Base-by-base conservation (phyloP, 2,113 vertebrate species). In the Ameiurus melas region DNA sequence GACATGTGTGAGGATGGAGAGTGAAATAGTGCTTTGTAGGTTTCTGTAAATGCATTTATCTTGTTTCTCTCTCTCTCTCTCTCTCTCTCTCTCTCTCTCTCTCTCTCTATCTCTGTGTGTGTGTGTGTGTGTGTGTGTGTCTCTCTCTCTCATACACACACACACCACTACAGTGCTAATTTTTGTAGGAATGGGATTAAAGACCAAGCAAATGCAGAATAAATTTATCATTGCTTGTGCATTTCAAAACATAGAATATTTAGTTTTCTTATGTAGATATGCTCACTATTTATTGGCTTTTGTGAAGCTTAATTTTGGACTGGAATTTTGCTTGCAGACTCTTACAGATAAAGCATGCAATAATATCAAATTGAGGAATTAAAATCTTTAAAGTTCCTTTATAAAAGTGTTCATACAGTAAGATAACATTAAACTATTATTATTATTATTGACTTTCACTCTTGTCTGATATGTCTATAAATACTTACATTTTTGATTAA, bases 1-100 rank as follows among this genome's bases (percentile, higher is more conserved):
- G 90, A 73, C 58, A 92, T 93, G 92, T 94, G 92, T 92, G 93
- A 94, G 90, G 89, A 36, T 83, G 16, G 82, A 62, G 51, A 71
- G 36, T 90, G 10, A 47, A 68, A 66, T 47, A 87, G 84, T 68
- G 66, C 47, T 86, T 75, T 57, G 36, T 68, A 78, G 22, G 17
- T 68, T n/a, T 60, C 64, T 88, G 33, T 51, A 71, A 78, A 78
- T 60, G 47, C 12, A 73, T 60, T 6, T 17, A 57, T 57, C 55
- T 57, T 57, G 1, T 25, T 16, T 13, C 39, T 77, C 39, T 47
- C 17, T 77, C 19, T 79, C 77, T 25, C 47, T 30, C 77, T 16
- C 51, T 30, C 47, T 79, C 43, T 53, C 43, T 84, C 39, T 84
- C 64, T 68, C 83, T 84, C 83, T 30, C 19, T 62, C 30, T 22